Percentiles rank a stretch among this genome's conserved stretches.
Conservation (phyloP, 37 sponge, comb jelly and placozoan genomes). For the Oscarella lobularis region DNA sequence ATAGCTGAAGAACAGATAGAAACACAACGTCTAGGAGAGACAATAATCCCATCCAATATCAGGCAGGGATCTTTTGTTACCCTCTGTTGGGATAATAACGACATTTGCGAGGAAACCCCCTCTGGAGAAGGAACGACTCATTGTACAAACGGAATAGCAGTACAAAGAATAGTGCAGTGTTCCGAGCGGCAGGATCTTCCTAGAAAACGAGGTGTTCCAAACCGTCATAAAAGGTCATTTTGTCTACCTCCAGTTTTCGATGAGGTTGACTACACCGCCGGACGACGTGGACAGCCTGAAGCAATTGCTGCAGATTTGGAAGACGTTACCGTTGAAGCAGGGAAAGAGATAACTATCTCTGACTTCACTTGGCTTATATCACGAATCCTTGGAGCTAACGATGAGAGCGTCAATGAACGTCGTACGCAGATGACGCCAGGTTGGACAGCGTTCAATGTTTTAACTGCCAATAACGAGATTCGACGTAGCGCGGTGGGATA, state of each 20-base stretch:
- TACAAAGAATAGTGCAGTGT: not conserved
- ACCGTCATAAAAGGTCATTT: not conserved
- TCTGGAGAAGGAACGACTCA: not conserved
- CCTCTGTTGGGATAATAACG: not conserved
- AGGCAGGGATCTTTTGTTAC: not conserved
- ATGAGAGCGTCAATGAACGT: too few species aligned
- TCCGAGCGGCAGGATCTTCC: not conserved
- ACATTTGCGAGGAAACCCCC: not conserved
- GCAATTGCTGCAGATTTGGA: not conserved
- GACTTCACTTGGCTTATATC: not conserved
- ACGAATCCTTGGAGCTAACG: too few species aligned
- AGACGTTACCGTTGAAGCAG: too few species aligned
- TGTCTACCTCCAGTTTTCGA: not conserved
- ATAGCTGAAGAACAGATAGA: not conserved
- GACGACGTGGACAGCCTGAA: not conserved
- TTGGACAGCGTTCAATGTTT: conserved; percentile 1
- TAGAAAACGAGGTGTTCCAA: not conserved
- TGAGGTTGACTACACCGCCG: not conserved
- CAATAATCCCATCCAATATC: not conserved
- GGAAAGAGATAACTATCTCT: too few species aligned
- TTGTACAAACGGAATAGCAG: not conserved
- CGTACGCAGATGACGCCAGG: not conserved
- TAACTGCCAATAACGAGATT: too few species aligned
- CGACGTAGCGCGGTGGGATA: too few species aligned
- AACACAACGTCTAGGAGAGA: not conserved